Evolutionary conservation across 37 sponge, comb jelly and placozoan genomes (phyloP).

Genomic region (Ephydatia muelleri): DNA sequence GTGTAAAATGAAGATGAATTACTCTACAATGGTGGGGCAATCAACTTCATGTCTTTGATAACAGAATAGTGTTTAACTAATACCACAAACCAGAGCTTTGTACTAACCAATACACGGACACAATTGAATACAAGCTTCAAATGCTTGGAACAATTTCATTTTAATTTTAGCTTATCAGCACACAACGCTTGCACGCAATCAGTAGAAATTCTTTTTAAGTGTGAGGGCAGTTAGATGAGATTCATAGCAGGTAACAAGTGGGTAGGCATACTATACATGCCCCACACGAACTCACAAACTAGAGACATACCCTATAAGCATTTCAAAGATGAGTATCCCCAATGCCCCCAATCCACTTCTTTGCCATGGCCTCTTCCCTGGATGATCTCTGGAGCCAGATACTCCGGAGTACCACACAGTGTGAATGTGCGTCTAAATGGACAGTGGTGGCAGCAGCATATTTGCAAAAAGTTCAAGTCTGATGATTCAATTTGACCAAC

Average conservation of each 20-base stretch:
- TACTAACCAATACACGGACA: background rate
- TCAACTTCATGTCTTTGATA: background rate
- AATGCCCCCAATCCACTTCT: conserved; percentile 98
- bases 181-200: too few relatives aligned
- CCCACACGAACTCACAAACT: too few relatives aligned
- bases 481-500: conserved; percentile 26
- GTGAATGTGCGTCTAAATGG: conserved; percentile 74
- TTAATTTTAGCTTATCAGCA: background rate
- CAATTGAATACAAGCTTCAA: background rate
- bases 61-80: background rate
- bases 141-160: background rate
- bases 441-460: background rate
- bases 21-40: background rate
- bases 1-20: background rate
- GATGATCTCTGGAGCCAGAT: conserved; percentile 96
- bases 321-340: conserved; percentile 93
- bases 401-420: conserved; percentile 96
- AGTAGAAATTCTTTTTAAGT: too few relatives aligned
- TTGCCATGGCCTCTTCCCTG: conserved; percentile 94
- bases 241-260: too few relatives aligned
- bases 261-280: too few relatives aligned
- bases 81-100: background rate
- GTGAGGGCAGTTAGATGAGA: too few relatives aligned
- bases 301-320: conserved; percentile 86
- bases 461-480: background rate